phyloP scores from a whole-genome alignment of 2,888 invertebrate genomes.

The Luperina testacea region DNA sequence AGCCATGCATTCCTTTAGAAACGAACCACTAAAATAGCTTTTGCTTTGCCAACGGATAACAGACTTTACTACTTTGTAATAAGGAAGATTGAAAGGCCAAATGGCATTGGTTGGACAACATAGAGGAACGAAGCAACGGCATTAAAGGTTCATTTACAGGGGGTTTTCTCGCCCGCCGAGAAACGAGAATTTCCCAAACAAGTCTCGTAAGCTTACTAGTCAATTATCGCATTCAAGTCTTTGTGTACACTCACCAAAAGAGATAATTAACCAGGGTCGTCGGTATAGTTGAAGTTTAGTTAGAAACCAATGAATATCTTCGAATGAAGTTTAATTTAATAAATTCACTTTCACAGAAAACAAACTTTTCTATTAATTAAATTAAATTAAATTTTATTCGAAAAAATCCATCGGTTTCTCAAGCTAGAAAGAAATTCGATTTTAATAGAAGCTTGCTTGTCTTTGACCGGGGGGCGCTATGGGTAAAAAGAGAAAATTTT shows the following conservation, averaged over 20 bases:
- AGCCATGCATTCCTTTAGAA: conserved; percentile 63
- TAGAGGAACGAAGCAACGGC: conserved; percentile 4
- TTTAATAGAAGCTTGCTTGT: background rate
- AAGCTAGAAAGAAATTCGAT: background rate
- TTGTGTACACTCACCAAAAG: too few relatives aligned
- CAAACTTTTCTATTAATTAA: too few relatives aligned
- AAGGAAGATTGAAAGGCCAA: conserved; percentile 1
- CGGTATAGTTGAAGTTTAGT: too few relatives aligned
- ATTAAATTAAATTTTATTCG: too few relatives aligned
- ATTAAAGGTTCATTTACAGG: conserved; percentile 15
- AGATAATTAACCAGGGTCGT: too few relatives aligned
- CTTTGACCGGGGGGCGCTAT: background rate
- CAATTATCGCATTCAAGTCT: background rate
- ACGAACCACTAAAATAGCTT: conserved; percentile 23
- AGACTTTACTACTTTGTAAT: conserved; percentile 8
- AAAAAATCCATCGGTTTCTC: too few relatives aligned
- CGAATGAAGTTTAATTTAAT: too few relatives aligned
- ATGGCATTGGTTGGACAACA: conserved; percentile 12
- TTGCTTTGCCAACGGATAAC: conserved; percentile 16
- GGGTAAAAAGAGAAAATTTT: too few relatives aligned
- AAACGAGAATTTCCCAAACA: background rate
- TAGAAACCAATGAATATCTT: too few relatives aligned
- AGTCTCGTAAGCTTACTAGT: background rate
- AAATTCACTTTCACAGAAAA: too few relatives aligned
- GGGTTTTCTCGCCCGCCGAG: background rate